Base-by-base conservation (phyloP, 2,113 vertebrate species). In the Aix galericulata region DNA sequence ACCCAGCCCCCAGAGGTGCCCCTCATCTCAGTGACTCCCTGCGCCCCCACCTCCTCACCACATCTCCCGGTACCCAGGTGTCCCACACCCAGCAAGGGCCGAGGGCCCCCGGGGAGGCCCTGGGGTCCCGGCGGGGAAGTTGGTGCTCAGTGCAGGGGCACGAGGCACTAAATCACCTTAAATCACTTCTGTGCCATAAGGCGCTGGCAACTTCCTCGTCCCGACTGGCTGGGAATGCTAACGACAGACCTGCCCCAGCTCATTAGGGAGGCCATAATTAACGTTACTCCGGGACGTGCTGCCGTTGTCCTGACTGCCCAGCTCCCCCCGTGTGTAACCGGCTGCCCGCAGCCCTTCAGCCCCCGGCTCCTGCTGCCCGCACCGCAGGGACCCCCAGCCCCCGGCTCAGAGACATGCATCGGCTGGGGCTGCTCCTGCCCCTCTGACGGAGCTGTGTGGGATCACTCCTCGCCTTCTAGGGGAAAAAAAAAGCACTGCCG, bases 331-430 rank as follows among this genome's bases (percentile, higher is more conserved):
- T 3, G 14, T 38, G 53, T 32, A 25, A 62, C 84, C 8, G 46
- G 13, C 20, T 55, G 56, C 55, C 38, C 17, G 31, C 75, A 23
- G 48, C 2, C 48, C 64, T 44, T 29, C 42, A 2, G 8, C n/a
- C 23, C 34, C 62, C 60, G 17, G 31, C 55, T 17, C 48, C 48
- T 21, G 8, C 46, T 20, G 46, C 46, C 20, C 40, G 13, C 40
- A 11, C 48, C 48, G 6, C 36, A 36, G 48, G 8, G 2, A 73
- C 38, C 2, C 23, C 0, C 7, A 1, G 17, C 21, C 21, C 48
- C 7, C n/a, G 16, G 21, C 36, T 12, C 48, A 8, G 38, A 21
- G 15, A 5, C 5, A 10, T 38, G 1, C 25, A 4, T 22, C 18
- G 8, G 40, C 42, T 8, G 1, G 23, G 21, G 21, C 25, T 2